These are phyloP conservation scores for Meteorus cinctellus DNA, from an alignment of 2,888 invertebrate species.

Conservation along the genomic window DNA sequence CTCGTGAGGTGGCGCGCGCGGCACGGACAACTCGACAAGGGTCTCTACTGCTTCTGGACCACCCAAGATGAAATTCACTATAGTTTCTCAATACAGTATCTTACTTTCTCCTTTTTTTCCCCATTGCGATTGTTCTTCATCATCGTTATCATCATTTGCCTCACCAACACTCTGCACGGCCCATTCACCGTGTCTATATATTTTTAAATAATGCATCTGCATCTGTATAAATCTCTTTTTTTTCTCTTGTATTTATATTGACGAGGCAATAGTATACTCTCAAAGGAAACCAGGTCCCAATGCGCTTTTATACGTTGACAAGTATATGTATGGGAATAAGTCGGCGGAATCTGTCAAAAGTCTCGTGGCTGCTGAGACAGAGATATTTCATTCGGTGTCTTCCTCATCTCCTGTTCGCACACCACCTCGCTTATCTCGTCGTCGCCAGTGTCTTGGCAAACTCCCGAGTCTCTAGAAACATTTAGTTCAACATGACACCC, in stretches of 20 bases:
- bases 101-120: slow-evolving; percentile 41
- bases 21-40: slow-evolving; percentile 68
- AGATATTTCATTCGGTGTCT: slow-evolving; percentile 67
- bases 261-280: background rate
- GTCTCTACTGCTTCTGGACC: slow-evolving; percentile 69
- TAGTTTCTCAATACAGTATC: slow-evolving; percentile 51
- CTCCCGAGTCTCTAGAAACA: slow-evolving; percentile 50
- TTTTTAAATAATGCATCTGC: background rate
- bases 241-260: background rate
- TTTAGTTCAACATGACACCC: slow-evolving; percentile 43
- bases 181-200: background rate
- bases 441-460: slow-evolving; percentile 44
- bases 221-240: background rate
- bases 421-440: slow-evolving; percentile 57
- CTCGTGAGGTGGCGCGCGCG: slow-evolving; percentile 69
- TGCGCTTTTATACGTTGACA: slow-evolving; percentile 57
- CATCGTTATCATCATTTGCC: slow-evolving; percentile 1
- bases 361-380: slow-evolving; percentile 55
- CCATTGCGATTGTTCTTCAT: slow-evolving; percentile 36
- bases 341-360: slow-evolving; percentile 40
- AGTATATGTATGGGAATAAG: slow-evolving; percentile 32
- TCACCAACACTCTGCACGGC: background rate
- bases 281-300: slow-evolving; percentile 26
- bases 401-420: slow-evolving; percentile 53
- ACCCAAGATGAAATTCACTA: slow-evolving; percentile 73